Conservation (phyloP, 1,140 invertebrate species). For the Eriocheir sinensis region DNA sequence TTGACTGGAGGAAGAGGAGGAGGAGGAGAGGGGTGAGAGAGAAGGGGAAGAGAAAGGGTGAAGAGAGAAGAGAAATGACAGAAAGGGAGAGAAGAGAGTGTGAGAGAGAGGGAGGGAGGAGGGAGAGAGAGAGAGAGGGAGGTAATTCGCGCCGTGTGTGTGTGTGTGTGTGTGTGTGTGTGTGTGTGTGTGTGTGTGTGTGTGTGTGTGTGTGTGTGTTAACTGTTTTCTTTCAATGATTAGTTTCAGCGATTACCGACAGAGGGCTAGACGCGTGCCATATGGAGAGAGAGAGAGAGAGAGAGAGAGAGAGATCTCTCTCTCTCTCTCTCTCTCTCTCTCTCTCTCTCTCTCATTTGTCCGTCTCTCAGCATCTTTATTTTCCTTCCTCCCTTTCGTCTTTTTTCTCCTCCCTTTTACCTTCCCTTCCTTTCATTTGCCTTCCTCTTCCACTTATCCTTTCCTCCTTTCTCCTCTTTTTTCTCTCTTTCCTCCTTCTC, state of each 20-base stretch:
- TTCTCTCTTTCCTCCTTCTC: background rate
- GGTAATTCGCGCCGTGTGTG: too few relatives aligned
- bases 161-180: slow-evolving; percentile 50
- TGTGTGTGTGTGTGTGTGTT: background rate
- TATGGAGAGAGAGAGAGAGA: slow-evolving; percentile 37
- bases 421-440: too few relatives aligned
- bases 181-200: slow-evolving; percentile 41
- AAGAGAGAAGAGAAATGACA: background rate
- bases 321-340: background rate
- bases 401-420: background rate
- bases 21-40: background rate
- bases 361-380: too few relatives aligned
- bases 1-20: background rate
- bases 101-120: background rate
- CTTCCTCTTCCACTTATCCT: too few relatives aligned
- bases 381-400: too few relatives aligned
- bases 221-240: background rate
- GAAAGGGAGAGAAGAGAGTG: too few relatives aligned
- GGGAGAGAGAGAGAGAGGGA: background rate
- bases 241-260: background rate
- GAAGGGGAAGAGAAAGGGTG: background rate
- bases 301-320: slow-evolving; percentile 6
- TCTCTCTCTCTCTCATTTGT: too few relatives aligned
- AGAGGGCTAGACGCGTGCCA: background rate
- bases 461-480: background rate